Evolutionary conservation across 1,140 invertebrate genomes (phyloP), one percentile per base, ranked within the genome.

Genomic region (Drosophila obscura): DNA sequence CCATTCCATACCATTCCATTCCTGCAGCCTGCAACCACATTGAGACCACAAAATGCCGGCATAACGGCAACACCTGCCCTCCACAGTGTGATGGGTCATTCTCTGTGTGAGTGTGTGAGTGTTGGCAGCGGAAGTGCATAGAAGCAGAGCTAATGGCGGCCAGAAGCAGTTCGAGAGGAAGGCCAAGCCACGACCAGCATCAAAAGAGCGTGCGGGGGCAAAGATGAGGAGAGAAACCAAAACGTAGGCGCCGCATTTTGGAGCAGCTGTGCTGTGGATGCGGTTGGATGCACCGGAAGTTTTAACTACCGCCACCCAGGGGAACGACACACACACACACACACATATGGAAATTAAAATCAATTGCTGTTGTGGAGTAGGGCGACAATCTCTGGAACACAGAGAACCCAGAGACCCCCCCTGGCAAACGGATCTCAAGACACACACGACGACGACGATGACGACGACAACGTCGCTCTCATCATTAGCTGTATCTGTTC

Each of bases 211-310:
- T 19, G 19, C 19, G 19, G 19, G 19, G 19, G 19, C 19, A 35
- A 15, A 46, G 22, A 16, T 9, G 5, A 11, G 9, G 31, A 31
- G 2, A 26, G 52, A 11, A 22, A 46, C 26, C 35, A 56, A 59
- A 79, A 39, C 46, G 56, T 41, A 39, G 56, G 71, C 60, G 72
- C 59, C 71, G 68, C 76, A 60, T 76, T 80, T 80, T 80, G 77
- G 77, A 73, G 79, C 63, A 82, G 74, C 74, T 82, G 78, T 66
- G 74, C 74, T 82, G 78, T 66, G 73, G 43, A 63, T 77, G 79
- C 79, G 63, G 79, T 73, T 82, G 66, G 80, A 74, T 69, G 79
- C 66, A 69, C 68, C 79, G 79, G 79, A 82, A 82, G 79, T 82
- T 82, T 82, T 82, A 82, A 69, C 72, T 76, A 69, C 64, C 66